Base-by-base conservation (phyloP, 1,140 invertebrate species). In the Microplitis mediator region DNA sequence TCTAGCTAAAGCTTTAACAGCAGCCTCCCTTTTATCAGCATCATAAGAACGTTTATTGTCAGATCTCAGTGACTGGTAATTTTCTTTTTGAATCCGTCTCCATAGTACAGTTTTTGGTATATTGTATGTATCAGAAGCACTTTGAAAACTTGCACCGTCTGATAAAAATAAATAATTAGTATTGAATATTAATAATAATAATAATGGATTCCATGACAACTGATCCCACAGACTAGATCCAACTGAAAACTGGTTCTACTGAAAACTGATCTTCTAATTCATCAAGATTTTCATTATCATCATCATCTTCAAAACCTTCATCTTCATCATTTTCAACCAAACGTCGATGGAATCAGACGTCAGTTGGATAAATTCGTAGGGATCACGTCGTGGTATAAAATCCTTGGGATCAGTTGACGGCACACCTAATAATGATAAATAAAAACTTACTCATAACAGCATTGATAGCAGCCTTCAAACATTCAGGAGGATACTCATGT, bases 61-160 rank as follows among this genome's bases (percentile, higher is more conserved):
- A 0, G 82, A 77, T 36, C 87, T 85, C 9, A 82, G 64, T 39
- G 82, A 81, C 70, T 81, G 76, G 74, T 81, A 85, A 0, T 84
- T 85, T 73, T 87, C 84, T 64, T 89, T 90, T 73, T 89, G 88
- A 62, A 90, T 89, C 66, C 89, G 80, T 68, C 90, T 81, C 90
- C 90, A 91, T 23, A 91, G 78, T 3, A 91, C 90, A 9, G 90
- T 91, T 81, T 91, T 91, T 11, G 90, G 90, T 75, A 91, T 90
- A 63, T 86, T 85, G 70, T 81, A 90, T 69, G 87, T 86, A 77
- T 87, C 85, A 32, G 87, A 82, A 23, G 88, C 86, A 67, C 86
- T 82, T 74, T 88, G 87, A 34, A 88, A 79, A 71, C 87, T 88
- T 13, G 86, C 81, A 52, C 88, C 88, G 64, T 75, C 86, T 88